Evolutionary conservation across 2,888 invertebrate species (phyloP), one percentile per base, ranked within the genome.

Genomic region (Nebria salina): DNA sequence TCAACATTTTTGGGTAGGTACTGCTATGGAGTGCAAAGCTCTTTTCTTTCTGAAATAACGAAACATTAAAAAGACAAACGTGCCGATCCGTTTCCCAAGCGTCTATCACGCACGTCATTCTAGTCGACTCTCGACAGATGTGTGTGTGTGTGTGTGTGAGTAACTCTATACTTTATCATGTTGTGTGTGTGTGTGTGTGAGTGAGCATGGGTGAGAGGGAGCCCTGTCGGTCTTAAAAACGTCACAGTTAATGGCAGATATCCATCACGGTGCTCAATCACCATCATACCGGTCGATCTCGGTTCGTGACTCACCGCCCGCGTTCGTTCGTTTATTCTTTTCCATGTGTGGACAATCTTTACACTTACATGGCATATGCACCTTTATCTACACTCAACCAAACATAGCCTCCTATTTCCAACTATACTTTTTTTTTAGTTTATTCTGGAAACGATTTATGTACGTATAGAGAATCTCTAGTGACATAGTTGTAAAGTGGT

Each of bases 231-330:
- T 88, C 88, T 89, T 88, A 89, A 89, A 89, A 88, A 88, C 88
- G 89, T 89, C 89, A 89, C 88, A 86, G 87, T 86, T 89, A 89
- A 89, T 89, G 88, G 88, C 88, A 89, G 88, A 88, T 89, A 89
- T 89, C 88, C 87, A 89, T 89, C 88, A 89, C 86, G 87, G 85
- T 88, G 87, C 88, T 89, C 89, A 88, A 88, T 89, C 88, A 88
- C 88, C 88, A 88, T 87, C 87, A 87, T 87, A 84, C 82, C 82
- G 34, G 68, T 72, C 75, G 72, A 70, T 70, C 70, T 70, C 70
- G 70, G 70, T 25, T 70, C 11, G 70, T 70, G 76, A 76, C 70
- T 20, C 15, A 70, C 42, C 26, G 54, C 42, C 34, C 41, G n/a
- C 54, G 54, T 13, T 13, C 54, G 54, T 4, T 54, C 54, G 20